Evolutionary conservation across 2,113 vertebrate species (phyloP), one percentile per base, ranked within the genome.

Genomic region (Callipepla californica): DNA sequence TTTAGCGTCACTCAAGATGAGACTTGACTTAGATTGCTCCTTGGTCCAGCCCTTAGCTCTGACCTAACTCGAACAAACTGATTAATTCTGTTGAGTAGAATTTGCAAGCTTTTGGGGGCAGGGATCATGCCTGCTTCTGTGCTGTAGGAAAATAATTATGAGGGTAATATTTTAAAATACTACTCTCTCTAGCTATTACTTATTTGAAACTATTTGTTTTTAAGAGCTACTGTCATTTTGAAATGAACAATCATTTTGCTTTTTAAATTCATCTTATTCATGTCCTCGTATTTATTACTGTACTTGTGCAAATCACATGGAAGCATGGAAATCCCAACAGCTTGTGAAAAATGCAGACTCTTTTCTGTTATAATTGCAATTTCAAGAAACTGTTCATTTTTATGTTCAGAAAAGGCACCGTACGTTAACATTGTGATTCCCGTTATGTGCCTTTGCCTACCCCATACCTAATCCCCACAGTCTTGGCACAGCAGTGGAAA

Each of bases 401-500:
- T 45, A 45, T 25, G 45, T 40, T 94, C 63, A 84, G 77, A 79
- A 89, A 93, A 90, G 61, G 74, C 74, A 79, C 67, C 23, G 57
- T 16, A 26, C 40, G 87, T 79, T 38, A 84, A 61, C 63, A 57
- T 1, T 36, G 57, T 34, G 80, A 83, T 84, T 95, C 90, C 90
- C 7, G 4, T 85, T 94, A 77, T 30, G 2, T 67, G 76, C 77
- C 36, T 90, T 82, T 69, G 74, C 85, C 69, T 59, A 86, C 87
- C 80, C 79, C 3, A 1, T 55, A 68, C 78, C 90, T 82, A 85
- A 87, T 93, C 81, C 93, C 89, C 62, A 62, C 90, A 65, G 66
- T 66, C 87, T 90, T 80, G 92, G 91, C 92, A 94, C 79, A 95
- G 93, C 78, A 62, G 87, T 80, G 67, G 79, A 47, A 88, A 94